Conservation (phyloP, 2,797 vertebrate genomes). For the Busarellus nigricollis region DNA sequence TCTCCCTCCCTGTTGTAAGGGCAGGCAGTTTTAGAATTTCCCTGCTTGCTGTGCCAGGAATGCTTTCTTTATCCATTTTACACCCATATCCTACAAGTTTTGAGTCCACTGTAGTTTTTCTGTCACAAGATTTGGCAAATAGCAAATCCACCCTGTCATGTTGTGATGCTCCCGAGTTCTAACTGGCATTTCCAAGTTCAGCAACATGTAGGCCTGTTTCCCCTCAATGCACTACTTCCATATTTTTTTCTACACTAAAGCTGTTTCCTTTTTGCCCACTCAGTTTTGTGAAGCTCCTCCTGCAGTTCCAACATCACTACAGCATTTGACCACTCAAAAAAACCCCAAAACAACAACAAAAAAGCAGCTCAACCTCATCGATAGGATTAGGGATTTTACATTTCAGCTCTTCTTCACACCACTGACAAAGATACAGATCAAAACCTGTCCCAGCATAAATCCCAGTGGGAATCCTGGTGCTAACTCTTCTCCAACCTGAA, state of each 20-base stretch:
- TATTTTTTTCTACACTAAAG: no score
- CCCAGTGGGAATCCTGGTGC: background rate
- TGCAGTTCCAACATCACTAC: background rate
- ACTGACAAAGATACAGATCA: background rate
- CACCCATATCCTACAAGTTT: background rate
- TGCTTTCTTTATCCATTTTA: background rate
- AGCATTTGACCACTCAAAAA: background rate
- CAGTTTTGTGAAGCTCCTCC: background rate
- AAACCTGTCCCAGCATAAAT: background rate
- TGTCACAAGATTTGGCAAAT: background rate
- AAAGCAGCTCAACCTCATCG: background rate
- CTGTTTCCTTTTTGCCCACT: background rate
- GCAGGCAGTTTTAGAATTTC: background rate
- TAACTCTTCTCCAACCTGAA: background rate
- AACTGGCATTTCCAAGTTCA: background rate
- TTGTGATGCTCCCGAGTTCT: background rate
- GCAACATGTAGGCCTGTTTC: background rate
- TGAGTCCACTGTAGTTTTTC: background rate
- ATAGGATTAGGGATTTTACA: background rate
- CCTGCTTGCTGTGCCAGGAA: background rate
- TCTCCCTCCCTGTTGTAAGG: background rate
- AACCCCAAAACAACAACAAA: background rate
- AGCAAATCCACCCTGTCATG: background rate
- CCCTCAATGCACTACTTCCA: background rate
- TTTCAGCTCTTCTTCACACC: background rate